Percentiles rank a stretch among this genome's conserved stretches.
Conservation (phyloP, 1,140 invertebrate genomes). For the Orussus abietinus region DNA sequence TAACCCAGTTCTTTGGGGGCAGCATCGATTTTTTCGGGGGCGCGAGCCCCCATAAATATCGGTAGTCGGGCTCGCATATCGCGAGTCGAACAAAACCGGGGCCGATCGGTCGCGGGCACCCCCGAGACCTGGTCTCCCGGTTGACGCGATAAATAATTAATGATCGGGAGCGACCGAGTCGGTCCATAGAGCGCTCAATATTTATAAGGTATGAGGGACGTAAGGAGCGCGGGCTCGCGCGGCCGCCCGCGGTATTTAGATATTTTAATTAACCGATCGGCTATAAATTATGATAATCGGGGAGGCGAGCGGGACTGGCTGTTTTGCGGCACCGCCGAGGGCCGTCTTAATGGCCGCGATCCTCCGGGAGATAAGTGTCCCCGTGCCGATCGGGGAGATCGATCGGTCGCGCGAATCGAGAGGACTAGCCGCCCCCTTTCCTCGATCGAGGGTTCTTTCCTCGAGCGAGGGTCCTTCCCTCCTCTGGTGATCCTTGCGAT, state of each 20-base stretch:
- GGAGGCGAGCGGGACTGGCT: conserved; percentile 11
- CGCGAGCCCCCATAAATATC: conserved; percentile 29
- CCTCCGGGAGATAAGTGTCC: too few relatives aligned
- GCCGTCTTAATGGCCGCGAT: conserved; percentile 16
- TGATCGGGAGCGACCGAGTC: conserved; percentile 27
- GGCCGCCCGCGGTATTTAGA: conserved; percentile 41
- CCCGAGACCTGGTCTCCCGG: conserved; percentile 23
- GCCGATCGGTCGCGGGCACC: conserved; percentile 1
- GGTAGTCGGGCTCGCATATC: conserved; percentile 10
- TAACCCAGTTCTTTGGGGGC: conserved; percentile 43
- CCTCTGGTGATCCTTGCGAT: too few relatives aligned
- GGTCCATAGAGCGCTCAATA: conserved; percentile 45
- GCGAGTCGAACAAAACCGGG: too few relatives aligned
- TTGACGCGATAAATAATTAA: conserved; percentile 52
- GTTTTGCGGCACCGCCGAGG: conserved; percentile 15
- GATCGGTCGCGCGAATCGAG: neutral
- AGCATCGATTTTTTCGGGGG: conserved; percentile 17
- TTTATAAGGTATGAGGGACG: conserved; percentile 43
- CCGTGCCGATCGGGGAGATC: too few relatives aligned
- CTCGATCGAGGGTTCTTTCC: too few relatives aligned
- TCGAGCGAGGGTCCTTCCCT: conserved; percentile 7
- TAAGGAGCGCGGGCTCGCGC: conserved; percentile 8
- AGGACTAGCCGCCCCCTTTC: too few relatives aligned
- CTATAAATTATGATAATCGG: conserved; percentile 51
- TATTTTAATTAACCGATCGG: conserved; percentile 50